These are phyloP conservation scores for Bombyx huttoni DNA, from an alignment of 2,888 invertebrate genomes.

Conservation along the genomic window DNA sequence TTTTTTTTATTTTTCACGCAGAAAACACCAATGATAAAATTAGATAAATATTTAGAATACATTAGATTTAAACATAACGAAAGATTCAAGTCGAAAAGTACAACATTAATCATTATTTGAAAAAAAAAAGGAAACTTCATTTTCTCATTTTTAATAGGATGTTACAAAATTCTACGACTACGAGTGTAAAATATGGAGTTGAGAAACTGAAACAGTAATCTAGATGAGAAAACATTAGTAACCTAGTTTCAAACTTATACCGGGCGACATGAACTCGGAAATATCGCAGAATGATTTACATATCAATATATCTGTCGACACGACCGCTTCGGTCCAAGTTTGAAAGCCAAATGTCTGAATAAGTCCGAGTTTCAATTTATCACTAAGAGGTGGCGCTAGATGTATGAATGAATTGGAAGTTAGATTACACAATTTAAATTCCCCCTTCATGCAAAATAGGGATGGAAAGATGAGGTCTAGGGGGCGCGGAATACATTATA, in stretches of 20 bases:
- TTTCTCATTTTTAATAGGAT: too few relatives aligned
- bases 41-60: too few relatives aligned
- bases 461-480: constrained; percentile 66
- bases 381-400: constrained; percentile 67
- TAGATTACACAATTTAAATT: constrained; percentile 73
- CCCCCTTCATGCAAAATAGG: constrained; percentile 72
- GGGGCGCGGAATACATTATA: constrained; percentile 63
- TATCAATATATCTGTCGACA: constrained; percentile 26
- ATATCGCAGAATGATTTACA: constrained; percentile 20
- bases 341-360: constrained; percentile 53
- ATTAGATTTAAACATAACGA: too few relatives aligned
- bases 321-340: constrained; percentile 18
- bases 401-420: constrained; percentile 74
- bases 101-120: too few relatives aligned
- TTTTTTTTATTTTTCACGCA: too few relatives aligned
- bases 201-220: background rate
- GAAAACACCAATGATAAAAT: too few relatives aligned
- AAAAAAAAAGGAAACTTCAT: too few relatives aligned
- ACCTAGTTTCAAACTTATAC: background rate
- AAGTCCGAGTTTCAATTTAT: constrained; percentile 67
- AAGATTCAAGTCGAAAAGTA: too few relatives aligned
- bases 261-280: background rate
- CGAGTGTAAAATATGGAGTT: too few relatives aligned
- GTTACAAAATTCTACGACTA: too few relatives aligned
- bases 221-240: background rate